phyloP scores from a whole-genome alignment of 2,888 invertebrate species.

The Timema cristinae region DNA sequence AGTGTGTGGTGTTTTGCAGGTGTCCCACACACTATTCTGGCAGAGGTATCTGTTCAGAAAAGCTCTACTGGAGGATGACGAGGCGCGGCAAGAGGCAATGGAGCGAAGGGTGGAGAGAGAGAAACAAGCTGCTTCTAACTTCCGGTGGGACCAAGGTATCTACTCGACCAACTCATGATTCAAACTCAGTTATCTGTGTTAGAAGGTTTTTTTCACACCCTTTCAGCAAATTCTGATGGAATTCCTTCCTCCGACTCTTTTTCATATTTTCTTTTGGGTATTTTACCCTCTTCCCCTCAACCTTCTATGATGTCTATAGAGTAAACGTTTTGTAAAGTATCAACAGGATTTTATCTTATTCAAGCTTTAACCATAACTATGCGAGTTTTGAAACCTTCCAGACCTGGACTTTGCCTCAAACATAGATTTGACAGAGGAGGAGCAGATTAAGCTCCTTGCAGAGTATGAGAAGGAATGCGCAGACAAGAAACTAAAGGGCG shows the following conservation, averaged over 20 bases:
- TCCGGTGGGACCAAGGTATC: conserved; percentile 51
- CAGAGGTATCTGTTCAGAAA: conserved; percentile 77
- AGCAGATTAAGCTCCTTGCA: conserved; percentile 61
- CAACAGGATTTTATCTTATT: neutral
- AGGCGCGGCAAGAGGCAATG: conserved; percentile 62
- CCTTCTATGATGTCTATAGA: neutral
- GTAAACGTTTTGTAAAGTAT: neutral
- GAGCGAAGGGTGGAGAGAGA: conserved; percentile 51
- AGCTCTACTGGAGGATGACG: conserved; percentile 68
- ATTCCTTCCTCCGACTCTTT: too few species aligned
- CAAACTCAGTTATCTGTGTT: too few species aligned
- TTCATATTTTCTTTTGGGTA: too few species aligned
- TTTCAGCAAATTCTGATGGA: too few species aligned
- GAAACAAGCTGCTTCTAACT: conserved; percentile 45
- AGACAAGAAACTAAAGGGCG: conserved; percentile 26
- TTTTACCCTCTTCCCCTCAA: neutral
- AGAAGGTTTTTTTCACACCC: too few species aligned
- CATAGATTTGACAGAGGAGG: conserved; percentile 66
- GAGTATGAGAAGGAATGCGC: conserved; percentile 65
- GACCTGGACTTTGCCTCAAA: conserved; percentile 59
- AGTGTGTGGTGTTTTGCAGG: conserved; percentile 44
- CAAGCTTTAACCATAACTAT: conserved; percentile 3
- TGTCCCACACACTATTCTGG: conserved; percentile 75
- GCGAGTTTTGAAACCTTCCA: conserved; percentile 36
- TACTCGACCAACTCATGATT: too few species aligned